Base-by-base conservation (phyloP, 1,140 invertebrate species). In the Phortica variegata region DNA sequence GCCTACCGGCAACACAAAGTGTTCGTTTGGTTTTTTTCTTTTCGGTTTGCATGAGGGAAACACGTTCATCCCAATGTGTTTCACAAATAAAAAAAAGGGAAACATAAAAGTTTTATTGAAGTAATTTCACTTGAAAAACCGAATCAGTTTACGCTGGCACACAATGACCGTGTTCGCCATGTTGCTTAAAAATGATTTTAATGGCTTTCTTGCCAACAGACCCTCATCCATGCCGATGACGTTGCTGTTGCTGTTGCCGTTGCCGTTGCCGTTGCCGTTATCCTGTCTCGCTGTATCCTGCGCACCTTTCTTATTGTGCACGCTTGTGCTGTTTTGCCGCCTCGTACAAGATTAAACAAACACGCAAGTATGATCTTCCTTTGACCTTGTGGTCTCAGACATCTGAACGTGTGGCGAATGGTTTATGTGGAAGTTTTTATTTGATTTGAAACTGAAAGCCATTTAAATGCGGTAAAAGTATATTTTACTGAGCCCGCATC, bases 401-500 rank as follows among this genome's bases (percentile, higher is more conserved):
- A 29, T 16, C 19, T 45, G 31, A 21, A 52, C n/a, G 17, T 21
- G 29, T 10, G 36, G 29, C 46, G 47, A 47, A 59, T 19, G 50
- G 50, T 58, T 55, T 36, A 29, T 13, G 19, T 23, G 34, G 52
- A 59, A 59, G 55, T 60, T 60, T 60, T 60, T 54, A 58, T 60
- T 58, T 58, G 58, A 58, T 58, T 60, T 54, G 44, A 57, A 60
- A 60, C 58, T 60, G 55, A 60, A 60, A 60, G 52, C 55, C 44
- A 23, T 48, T 47, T 51, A 58, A n/a, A 40, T 56, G 49, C 45
- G 49, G 15, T 21, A 38, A 40, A 41, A 4, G 16, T 21, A 34
- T 26, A 23, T 44, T 49, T 49, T 39, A 4, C 39, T n/a, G 51
- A 37, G 41, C 40, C 38, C 12, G 4, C 52, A 54, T 50, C 47